Percentiles rank a stretch among this genome's conserved stretches.
Evolutionary conservation across 1,140 invertebrate genomes (phyloP).

Genomic region (Tetramorium alpestre): DNA sequence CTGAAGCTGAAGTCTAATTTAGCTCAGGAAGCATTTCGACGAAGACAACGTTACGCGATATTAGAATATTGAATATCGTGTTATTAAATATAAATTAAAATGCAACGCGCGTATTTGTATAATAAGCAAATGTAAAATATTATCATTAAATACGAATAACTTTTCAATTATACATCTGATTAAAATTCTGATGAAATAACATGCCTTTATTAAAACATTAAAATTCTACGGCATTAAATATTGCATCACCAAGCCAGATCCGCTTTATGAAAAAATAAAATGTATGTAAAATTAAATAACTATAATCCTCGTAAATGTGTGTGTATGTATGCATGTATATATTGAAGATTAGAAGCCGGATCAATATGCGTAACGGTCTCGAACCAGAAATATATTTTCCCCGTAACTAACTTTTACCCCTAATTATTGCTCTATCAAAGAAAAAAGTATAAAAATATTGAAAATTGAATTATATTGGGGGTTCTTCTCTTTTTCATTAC

Average conservation of each 20-base stretch:
- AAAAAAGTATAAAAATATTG: too few relatives aligned
- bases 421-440: not conserved
- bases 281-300: not conserved
- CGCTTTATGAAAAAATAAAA: not conserved
- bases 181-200: slow-evolving; percentile 15
- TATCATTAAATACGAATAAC: not conserved
- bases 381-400: not conserved
- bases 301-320: not conserved
- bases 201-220: not conserved
- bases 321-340: too few relatives aligned
- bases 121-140: not conserved
- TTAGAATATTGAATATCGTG: not conserved
- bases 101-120: not conserved
- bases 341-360: not conserved
- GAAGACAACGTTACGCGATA: not conserved
- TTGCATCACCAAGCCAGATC: not conserved
- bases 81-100: slow-evolving; percentile 8
- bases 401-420: not conserved
- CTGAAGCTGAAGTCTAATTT: not conserved
- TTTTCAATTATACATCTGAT: not conserved
- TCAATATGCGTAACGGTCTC: not conserved
- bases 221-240: not conserved
- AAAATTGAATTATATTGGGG: too few relatives aligned
- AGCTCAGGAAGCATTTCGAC: not conserved
- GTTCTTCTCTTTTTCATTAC: too few relatives aligned